Base-by-base conservation (phyloP, 2,797 vertebrate species). In the Enteromius anoplus region DNA sequence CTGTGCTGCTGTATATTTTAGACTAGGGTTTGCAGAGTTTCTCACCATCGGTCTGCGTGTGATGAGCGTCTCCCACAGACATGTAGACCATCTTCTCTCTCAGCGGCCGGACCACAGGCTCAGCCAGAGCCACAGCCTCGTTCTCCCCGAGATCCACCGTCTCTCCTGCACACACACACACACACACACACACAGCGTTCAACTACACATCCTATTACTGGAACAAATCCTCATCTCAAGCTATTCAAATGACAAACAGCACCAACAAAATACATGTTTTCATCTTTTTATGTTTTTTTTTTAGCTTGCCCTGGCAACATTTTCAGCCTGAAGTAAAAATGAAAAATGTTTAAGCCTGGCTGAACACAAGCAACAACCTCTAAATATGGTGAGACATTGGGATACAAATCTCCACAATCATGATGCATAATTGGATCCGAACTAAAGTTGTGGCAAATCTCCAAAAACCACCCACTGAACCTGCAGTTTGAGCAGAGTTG, bases 41-140 rank as follows among this genome's bases (percentile, higher is more conserved):
- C 83, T 84, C 49, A 88, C 87, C 87, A 89, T 97, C 96, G 92
- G 96, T 96, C 87, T 98, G 97, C 92, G 96, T 96, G 84, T 96
- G 96, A 87, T 97, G 97, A 88, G 96, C 95, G 89, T 99, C 97
- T 71, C 97, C 97, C 21, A 99, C 97, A 83, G 97, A 96, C 97
- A 99, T 99, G 93, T 99, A 99, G 88, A 99, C 96, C 97, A 99
- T 98, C 92, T 99, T 99, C 92, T 99, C 98, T 90, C 97, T 92
- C 85, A 97, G 95, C 34, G 96, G 94, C 75, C 96, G 96, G 87
- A 97, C 96, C 10, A 95, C 96, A 55, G 96, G 95, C 88, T 97
- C 96, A 0, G 96, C 94, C 84, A 98, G 89, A 76, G 95, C 94
- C 80, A 97, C 94, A 12, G 93, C 93, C 89, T 99, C 98, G 1